Conservation (phyloP, 2,113 vertebrate species). For the Indri indri region DNA sequence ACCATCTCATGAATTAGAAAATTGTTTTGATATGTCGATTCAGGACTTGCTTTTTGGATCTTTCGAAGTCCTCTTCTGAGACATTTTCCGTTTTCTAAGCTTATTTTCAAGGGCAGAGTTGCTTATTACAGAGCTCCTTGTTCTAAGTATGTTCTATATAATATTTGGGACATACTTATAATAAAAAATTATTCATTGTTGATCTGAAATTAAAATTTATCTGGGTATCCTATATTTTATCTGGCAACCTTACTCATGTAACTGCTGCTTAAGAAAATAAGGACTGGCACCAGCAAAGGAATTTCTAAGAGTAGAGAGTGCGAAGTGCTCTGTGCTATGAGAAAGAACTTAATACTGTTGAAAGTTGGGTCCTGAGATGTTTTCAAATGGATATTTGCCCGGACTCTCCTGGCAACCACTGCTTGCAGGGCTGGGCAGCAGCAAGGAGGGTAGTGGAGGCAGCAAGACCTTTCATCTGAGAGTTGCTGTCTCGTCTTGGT, state of each 20-base stretch:
- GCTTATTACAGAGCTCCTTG: neutral
- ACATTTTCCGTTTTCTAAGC: neutral
- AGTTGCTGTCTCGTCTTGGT: neutral
- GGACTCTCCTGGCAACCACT: neutral
- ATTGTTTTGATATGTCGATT: constrained; percentile 9
- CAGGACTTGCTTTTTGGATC: neutral
- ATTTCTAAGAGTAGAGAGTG: neutral
- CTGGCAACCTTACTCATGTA: neutral
- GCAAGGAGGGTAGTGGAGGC: neutral
- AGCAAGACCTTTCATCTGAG: neutral
- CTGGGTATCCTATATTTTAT: neutral
- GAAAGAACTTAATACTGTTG: neutral
- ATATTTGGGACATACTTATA: neutral
- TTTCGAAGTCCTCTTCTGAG: neutral
- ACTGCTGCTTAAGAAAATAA: neutral
- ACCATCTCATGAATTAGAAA: neutral
- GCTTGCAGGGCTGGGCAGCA: neutral
- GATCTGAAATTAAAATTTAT: neutral
- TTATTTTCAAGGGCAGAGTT: constrained; percentile 37
- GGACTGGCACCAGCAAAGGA: neutral
- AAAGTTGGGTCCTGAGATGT: neutral
- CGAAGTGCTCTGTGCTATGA: neutral
- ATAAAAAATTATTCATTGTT: neutral
- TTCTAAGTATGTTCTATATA: neutral
- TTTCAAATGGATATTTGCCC: neutral